Base-by-base conservation (phyloP, 2,113 vertebrate species). In the Labrus mixtus region DNA sequence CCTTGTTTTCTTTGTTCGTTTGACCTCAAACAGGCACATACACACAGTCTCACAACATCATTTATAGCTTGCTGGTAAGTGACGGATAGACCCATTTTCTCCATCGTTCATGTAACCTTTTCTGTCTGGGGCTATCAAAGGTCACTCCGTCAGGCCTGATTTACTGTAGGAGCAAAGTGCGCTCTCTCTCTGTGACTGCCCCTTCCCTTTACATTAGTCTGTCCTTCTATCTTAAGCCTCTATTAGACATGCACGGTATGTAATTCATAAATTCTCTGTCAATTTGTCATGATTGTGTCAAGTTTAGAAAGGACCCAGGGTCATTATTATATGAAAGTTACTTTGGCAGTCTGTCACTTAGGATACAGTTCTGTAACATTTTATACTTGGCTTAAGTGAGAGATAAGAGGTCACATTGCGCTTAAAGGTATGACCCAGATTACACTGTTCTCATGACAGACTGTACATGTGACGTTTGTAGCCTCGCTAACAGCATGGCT, bases 71-170 rank as follows among this genome's bases (percentile, higher is more conserved):
- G 69, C 73, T 78, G 41, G 73, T 90, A 86, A 87, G 79, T 91
- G 92, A 89, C 90, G 87, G 82, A 88, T 79, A 79, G 74, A 72
- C 79, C 83, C 66, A 85, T 89, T 93, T 90, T 91, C 86, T 62
- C 73, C 60, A 39, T 59, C 6, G 22, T 76, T 87, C 81, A 81
- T 81, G 72, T 89, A 85, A 90, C 90, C 90, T 90, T 91, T 92
- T 88, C 85, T 87, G 90, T 90, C 87, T 79, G 77, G 68, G 81
- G 67, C 85, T 84, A 86, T 86, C 89, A 91, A 91, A 92, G 92
- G 90, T 92, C 83, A 90, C 76, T 72, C 82, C 36, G 74, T 90
- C 90, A 85, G 82, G 65, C 76, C 81, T 90, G 85, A 90, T 93
- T 91, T 93, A 90, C 87, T 75, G 60, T 70, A 77, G 20, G 39